A percentile compares a stretch with the other conserved stretches of the same genome.
These are phyloP conservation scores for Sisyra nigra DNA, from an alignment of 2,888 invertebrate genomes.

Conservation along the genomic window DNA sequence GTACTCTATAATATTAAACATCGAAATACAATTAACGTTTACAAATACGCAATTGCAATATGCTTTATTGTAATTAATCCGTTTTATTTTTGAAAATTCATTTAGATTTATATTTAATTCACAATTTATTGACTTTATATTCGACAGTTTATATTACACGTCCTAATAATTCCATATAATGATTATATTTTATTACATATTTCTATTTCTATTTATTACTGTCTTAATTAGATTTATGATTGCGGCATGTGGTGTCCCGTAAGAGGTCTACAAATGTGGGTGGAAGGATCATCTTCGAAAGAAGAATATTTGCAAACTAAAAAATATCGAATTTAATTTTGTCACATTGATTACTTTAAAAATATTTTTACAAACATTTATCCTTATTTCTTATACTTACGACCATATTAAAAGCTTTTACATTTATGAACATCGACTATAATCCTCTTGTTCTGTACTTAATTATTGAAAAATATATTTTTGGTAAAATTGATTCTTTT, in stretches of 20 bases:
- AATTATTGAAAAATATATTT: too few relatives aligned
- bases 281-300: not conserved
- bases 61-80: too few relatives aligned
- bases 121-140: not conserved
- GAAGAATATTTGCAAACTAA: not conserved
- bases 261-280: slow-evolving; percentile 4
- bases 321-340: not conserved
- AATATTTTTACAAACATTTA: not conserved
- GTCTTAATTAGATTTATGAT: slow-evolving; percentile 1
- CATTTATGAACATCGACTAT: too few relatives aligned
- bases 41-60: too few relatives aligned
- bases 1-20: too few relatives aligned
- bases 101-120: too few relatives aligned
- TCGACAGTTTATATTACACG: not conserved
- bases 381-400: too few relatives aligned
- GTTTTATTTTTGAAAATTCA: too few relatives aligned
- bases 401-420: too few relatives aligned
- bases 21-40: too few relatives aligned
- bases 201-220: not conserved
- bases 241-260: slow-evolving; percentile 1
- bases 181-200: not conserved
- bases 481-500: too few relatives aligned
- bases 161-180: not conserved
- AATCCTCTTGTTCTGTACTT: too few relatives aligned
- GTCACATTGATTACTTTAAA: not conserved